Evolutionary conservation across 92 coral and sea anemone species (phyloP).

Genomic region (Zoanthus sociatus): DNA sequence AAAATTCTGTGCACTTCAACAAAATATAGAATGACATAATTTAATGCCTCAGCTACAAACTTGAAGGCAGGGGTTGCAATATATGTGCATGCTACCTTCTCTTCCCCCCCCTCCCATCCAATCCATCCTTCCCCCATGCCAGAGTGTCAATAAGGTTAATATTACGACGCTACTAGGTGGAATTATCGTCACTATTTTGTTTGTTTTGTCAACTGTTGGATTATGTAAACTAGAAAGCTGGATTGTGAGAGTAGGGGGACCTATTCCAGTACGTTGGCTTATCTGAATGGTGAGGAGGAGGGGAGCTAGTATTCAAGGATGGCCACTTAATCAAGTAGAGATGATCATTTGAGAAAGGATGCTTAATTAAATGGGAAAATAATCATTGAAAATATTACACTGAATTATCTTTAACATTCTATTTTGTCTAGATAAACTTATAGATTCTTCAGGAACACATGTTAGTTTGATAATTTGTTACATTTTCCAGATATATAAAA

Average conservation of each 20-base stretch:
- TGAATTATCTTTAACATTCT: no score
- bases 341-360: background rate
- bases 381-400: background rate
- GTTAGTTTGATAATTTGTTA: background rate
- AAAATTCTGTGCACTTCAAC: background rate
- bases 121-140: no score
- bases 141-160: background rate
- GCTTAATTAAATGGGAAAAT: background rate
- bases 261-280: background rate
- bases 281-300: background rate
- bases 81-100: background rate
- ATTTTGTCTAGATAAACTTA: background rate
- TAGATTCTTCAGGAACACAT: background rate
- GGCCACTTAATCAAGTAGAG: no score
- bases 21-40: background rate
- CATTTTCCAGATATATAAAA: background rate
- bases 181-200: background rate
- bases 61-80: background rate
- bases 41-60: background rate
- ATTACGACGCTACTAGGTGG: background rate
- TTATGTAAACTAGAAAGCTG: background rate
- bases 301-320: background rate
- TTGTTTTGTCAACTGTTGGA: background rate
- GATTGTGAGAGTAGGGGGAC: background rate
- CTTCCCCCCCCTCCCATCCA: background rate